Evolutionary conservation across 2,113 vertebrate genomes (phyloP).

Genomic region (Rhinolophus ferrumequinum): DNA sequence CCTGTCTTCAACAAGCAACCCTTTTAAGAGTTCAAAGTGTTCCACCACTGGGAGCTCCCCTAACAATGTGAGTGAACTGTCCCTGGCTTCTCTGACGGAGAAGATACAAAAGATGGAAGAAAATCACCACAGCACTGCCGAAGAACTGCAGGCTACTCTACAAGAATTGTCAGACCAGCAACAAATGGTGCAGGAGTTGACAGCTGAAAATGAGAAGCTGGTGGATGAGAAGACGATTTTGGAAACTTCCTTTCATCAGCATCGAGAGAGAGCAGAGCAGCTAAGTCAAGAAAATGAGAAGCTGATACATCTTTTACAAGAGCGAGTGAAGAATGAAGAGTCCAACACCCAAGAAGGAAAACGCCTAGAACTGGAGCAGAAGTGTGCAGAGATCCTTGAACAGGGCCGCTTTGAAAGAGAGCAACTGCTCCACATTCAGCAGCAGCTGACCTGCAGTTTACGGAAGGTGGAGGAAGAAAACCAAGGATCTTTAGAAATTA

Average conservation of each 20-base stretch:
- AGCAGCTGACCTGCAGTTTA: slow-evolving; percentile 95
- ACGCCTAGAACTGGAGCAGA: slow-evolving; percentile 92
- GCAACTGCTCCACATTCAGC: slow-evolving; percentile 96
- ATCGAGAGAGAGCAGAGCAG: slow-evolving; percentile 93
- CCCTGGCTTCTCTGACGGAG: slow-evolving; percentile 92
- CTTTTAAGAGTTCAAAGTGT: slow-evolving; percentile 83
- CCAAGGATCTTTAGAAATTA: slow-evolving; percentile 89
- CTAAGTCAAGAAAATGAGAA: slow-evolving; percentile 94
- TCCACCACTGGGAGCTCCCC: slow-evolving; percentile 83
- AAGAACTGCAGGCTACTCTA: slow-evolving; percentile 96
- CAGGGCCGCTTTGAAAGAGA: slow-evolving; percentile 95
- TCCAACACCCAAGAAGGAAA: slow-evolving; percentile 85
- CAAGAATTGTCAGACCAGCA: slow-evolving; percentile 97
- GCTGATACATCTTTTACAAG: slow-evolving; percentile 89
- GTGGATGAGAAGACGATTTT: slow-evolving; percentile 92
- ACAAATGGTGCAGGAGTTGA: slow-evolving; percentile 96
- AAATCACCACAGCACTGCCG: slow-evolving; percentile 95
- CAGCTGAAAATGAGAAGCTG: slow-evolving; percentile 95
- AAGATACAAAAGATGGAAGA: slow-evolving; percentile 98
- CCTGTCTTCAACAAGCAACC: slow-evolving; percentile 86
- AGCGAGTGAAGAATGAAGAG: slow-evolving; percentile 89
- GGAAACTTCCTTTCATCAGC: slow-evolving; percentile 94
- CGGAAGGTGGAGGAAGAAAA: slow-evolving; percentile 93
- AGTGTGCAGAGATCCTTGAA: slow-evolving; percentile 91
- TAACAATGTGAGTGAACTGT: slow-evolving; percentile 86